Percentiles rank a stretch among this genome's conserved stretches.
Evolutionary conservation across 2,113 vertebrate species (phyloP).

Genomic region (Echinops telfairi): DNA sequence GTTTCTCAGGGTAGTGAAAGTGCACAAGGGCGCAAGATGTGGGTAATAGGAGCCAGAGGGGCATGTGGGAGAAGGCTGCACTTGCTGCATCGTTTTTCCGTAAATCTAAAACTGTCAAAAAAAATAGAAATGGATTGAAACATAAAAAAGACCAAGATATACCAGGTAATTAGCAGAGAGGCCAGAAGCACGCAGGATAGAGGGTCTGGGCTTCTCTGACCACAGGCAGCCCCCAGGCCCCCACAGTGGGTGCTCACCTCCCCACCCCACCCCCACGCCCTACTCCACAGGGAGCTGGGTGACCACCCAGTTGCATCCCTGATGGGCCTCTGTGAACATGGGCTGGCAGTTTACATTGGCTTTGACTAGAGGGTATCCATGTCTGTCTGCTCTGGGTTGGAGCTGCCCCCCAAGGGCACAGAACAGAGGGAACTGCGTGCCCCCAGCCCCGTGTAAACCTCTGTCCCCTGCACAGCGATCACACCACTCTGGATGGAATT

Average conservation of each 20-base stretch:
- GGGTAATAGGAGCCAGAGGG: not conserved
- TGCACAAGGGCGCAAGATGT: not conserved
- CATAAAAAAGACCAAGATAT: not conserved
- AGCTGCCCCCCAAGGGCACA: not conserved
- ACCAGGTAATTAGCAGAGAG: not conserved
- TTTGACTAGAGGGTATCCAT: not conserved
- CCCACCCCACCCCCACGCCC: not conserved
- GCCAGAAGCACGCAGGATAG: not conserved
- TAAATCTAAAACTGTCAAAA: not conserved
- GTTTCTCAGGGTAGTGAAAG: not conserved
- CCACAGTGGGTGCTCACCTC: no score
- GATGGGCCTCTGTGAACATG: not conserved
- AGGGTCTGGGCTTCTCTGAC: not conserved
- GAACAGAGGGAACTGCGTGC: not conserved
- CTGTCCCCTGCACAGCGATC: not conserved
- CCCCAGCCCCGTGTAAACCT: not conserved
- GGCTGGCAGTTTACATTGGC: not conserved
- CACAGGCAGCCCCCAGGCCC: not conserved
- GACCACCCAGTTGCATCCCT: not conserved
- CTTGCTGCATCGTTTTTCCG: not conserved
- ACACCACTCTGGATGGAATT: not conserved
- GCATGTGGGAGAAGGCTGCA: not conserved
- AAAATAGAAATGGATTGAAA: not conserved
- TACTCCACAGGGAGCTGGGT: not conserved
- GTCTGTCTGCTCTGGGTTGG: constrained; percentile 3